Percentiles rank a stretch among this genome's conserved stretches.
Evolutionary conservation across 2,888 invertebrate genomes (phyloP).

Genomic region (Vannuccia rotundouncinata): DNA sequence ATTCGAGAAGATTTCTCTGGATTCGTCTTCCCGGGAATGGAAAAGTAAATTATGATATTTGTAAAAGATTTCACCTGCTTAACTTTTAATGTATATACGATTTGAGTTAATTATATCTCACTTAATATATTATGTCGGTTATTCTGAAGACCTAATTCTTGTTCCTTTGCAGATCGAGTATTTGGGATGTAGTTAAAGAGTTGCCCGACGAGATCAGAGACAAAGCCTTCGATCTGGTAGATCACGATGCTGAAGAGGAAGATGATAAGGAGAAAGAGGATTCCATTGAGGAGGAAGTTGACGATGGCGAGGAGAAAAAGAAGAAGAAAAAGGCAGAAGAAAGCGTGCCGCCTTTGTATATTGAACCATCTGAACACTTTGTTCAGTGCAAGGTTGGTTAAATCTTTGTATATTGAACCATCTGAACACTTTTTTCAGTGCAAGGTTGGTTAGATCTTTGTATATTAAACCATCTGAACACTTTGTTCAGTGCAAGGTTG

Average conservation of each 20-base stretch:
- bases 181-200: not conserved
- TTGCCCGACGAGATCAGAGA: not conserved
- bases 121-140: no score
- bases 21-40: not conserved
- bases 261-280: not conserved
- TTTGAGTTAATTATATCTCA: no score
- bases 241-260: not conserved
- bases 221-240: not conserved
- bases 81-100: no score
- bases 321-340: not conserved
- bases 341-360: slow-evolving; percentile 10
- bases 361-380: not conserved
- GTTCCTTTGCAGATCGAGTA: not conserved
- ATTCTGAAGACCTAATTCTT: no score
- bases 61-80: no score
- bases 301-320: not conserved
- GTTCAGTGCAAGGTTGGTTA: not conserved
- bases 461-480: no score
- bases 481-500: no score
- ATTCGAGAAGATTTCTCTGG: not conserved
- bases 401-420: no score
- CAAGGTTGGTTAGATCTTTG: no score
- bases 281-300: no score
- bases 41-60: not conserved
- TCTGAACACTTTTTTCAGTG: no score